phyloP scores from a whole-genome alignment of 2,797 vertebrate species.

The Calcarius lapponicus region DNA sequence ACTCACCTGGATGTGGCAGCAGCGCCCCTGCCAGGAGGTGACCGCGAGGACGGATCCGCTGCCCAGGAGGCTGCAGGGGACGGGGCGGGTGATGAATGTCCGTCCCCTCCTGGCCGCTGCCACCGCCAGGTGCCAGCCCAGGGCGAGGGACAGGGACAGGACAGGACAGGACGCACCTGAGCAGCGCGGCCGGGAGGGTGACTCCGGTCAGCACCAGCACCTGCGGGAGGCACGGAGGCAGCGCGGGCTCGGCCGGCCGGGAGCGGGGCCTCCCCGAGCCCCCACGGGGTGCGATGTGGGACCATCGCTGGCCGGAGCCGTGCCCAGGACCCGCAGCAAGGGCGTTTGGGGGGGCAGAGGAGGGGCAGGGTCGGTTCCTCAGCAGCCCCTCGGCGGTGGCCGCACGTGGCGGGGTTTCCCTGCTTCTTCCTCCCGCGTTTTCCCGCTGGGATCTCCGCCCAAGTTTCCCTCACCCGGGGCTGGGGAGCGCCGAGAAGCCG shows the following conservation, averaged over 20 bases:
- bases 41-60: slow-evolving; percentile 80
- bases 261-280: not conserved
- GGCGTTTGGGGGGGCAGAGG: not conserved
- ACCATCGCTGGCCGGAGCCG: not conserved
- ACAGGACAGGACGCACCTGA: slow-evolving; percentile 40
- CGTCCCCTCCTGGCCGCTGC: not conserved
- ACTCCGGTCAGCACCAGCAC: not conserved
- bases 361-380: not conserved
- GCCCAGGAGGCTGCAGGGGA: slow-evolving; percentile 79
- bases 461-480: not conserved
- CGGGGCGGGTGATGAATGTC: rapidly evolving
- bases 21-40: slow-evolving; percentile 69
- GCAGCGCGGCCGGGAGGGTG: not conserved
- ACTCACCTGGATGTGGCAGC: slow-evolving; percentile 70
- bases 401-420: rapidly evolving
- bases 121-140: not conserved
- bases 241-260: not conserved
- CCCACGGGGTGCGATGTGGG: not conserved
- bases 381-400: not conserved
- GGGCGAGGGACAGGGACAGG: not conserved
- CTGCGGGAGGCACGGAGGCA: not conserved
- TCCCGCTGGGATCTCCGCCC: not conserved
- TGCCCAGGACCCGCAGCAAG: not conserved
- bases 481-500: not conserved
- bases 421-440: not conserved